Conservation (phyloP, 2,797 vertebrate genomes). For the Eulemur rubriventer region DNA sequence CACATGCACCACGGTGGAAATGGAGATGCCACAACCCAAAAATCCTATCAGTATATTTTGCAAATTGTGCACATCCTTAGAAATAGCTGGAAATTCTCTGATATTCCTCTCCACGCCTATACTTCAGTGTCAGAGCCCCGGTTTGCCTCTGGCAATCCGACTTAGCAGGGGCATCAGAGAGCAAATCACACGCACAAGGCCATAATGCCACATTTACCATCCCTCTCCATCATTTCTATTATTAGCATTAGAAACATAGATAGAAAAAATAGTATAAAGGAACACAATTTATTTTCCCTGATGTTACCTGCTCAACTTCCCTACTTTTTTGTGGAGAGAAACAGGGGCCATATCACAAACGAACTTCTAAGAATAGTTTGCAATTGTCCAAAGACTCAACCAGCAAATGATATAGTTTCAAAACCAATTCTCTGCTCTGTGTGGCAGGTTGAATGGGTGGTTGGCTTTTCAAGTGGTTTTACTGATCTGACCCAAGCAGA, state of each 20-base stretch:
- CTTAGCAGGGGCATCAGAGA: background rate
- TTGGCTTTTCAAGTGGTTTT: background rate
- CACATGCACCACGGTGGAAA: background rate
- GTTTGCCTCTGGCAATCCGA: background rate
- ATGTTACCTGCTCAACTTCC: background rate
- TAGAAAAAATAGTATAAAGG: background rate
- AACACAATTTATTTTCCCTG: background rate
- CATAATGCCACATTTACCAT: background rate
- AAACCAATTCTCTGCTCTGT: background rate
- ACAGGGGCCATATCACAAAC: background rate
- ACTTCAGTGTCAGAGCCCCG: background rate
- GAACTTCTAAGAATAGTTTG: background rate
- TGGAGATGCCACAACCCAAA: background rate
- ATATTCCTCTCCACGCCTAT: background rate
- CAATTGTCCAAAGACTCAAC: background rate
- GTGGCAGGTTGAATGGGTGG: background rate
- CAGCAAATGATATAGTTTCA: background rate
- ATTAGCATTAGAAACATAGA: background rate
- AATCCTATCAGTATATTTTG: background rate
- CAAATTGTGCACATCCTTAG: background rate
- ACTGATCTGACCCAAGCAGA: background rate
- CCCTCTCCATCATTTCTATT: background rate
- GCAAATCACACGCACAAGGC: background rate
- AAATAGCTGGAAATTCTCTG: background rate
- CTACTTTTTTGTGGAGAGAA: background rate